Base-by-base conservation (phyloP, 2,888 invertebrate species). In the Phytoseiulus persimilis region DNA sequence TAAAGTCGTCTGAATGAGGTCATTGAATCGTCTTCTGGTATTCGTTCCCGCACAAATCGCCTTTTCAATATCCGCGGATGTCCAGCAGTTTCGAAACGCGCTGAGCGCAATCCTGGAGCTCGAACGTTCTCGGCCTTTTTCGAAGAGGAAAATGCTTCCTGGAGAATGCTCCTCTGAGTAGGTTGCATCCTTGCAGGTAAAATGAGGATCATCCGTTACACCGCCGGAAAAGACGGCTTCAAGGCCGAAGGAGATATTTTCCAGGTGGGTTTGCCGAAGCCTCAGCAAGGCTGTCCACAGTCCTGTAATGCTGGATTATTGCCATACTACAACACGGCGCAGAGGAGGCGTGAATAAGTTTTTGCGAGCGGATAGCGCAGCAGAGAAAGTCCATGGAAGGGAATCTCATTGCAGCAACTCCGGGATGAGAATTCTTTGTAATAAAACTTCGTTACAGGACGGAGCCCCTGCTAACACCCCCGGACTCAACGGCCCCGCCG, bases 211-310 rank as follows among this genome's bases (percentile, higher is more conserved):
- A 91, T 91, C 14, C 91, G 90, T 32, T 91, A 91, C 90, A 91
- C 90, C 5, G 91, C 91, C 32, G 91, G 91, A 0, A 91, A 91
- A 83, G 90, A 91, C 65, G 91, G 91, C 0, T 91, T 91, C 89
- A 90, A 90, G 39, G 91, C 91, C 32, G 90, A 91, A 31, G 91
- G 91, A 1, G 91, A 91, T 83, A 90, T 90, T 31, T 83, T 89
- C 89, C 83, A 89, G 83, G 83, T 89, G 33, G 33, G 32, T 90
- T 18, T 28, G 18, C 83, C 18, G 28, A 31, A 31, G 32, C 23
- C 31, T 33, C 31, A n/a, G 11, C 39, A 39, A n/a, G n/a, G n/a
- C n/a, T n/a, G n/a, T n/a, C n/a, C n/a, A n/a, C n/a, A n/a, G n/a
- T n/a, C n/a, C n/a, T n/a, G n/a, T n/a, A n/a, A n/a, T n/a, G n/a